A percentile compares a stretch with the other conserved stretches of the same genome.
These are phyloP conservation scores for Dicyrtoma fusca DNA, from an alignment of 2,888 invertebrate species.

Conservation along the genomic window DNA sequence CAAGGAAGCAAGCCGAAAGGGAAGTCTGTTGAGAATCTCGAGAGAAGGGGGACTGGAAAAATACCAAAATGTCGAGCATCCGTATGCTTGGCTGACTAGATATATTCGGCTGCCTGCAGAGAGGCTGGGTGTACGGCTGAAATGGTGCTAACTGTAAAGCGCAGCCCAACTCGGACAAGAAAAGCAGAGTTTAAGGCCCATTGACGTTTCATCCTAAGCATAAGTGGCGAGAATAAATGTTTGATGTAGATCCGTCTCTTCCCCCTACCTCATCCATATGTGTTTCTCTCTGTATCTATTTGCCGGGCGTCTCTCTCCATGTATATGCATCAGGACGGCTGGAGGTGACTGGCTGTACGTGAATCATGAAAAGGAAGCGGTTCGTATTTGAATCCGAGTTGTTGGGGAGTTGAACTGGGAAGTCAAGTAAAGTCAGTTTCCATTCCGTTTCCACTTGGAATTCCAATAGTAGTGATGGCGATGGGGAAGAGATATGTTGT, in stretches of 20 bases:
- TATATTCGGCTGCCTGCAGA: too few relatives aligned
- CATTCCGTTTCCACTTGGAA: conserved; percentile 23
- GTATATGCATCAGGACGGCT: background rate
- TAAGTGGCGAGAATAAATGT: conserved; percentile 24
- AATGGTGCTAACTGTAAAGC: too few relatives aligned
- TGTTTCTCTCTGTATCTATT: background rate
- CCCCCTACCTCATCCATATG: conserved; percentile 4
- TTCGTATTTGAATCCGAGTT: background rate
- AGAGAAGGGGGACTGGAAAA: too few relatives aligned
- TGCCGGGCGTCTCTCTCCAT: background rate
- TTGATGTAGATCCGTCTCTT: conserved; percentile 12
- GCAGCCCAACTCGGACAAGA: too few relatives aligned
- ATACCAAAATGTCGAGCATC: too few relatives aligned
- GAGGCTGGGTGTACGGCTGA: too few relatives aligned
- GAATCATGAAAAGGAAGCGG: background rate
- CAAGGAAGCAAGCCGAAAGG: too few relatives aligned
- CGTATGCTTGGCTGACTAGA: too few relatives aligned
- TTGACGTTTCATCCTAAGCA: conserved; percentile 10
- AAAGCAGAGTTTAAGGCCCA: background rate
- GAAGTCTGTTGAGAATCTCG: too few relatives aligned
- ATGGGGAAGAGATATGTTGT: conserved; percentile 15
- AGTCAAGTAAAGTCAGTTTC: conserved; percentile 29
- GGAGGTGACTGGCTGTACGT: too few relatives aligned
- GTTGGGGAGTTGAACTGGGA: conserved; percentile 12
- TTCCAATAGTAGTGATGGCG: conserved; percentile 28